phyloP scores from a whole-genome alignment of 2,797 vertebrate genomes.

The Pterois miles region DNA sequence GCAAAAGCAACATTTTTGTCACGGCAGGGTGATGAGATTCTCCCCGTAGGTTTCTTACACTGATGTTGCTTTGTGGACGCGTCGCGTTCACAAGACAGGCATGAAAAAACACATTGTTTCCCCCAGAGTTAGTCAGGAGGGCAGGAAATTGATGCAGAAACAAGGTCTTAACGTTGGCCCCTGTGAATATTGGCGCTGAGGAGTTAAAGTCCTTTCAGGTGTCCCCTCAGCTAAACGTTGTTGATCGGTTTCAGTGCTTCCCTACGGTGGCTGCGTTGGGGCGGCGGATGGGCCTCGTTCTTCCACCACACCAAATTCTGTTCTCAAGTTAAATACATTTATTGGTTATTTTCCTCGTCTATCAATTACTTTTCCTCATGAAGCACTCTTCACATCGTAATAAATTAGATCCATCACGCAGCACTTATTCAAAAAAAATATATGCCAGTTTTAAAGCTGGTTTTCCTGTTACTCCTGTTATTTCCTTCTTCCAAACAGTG shows the following conservation, averaged over 20 bases:
- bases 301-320: neutral
- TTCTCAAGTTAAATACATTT: neutral
- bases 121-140: conserved; percentile 12
- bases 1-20: conserved; percentile 77
- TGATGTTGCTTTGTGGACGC: conserved; percentile 57
- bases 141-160: conserved; percentile 53
- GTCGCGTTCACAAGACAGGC: conserved; percentile 22
- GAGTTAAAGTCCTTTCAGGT: conserved; percentile 49
- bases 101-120: conserved; percentile 62
- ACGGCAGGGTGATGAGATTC: conserved; percentile 73
- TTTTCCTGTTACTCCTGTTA: neutral
- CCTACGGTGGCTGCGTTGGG: neutral
- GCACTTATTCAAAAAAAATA: neutral
- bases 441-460: neutral
- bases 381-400: neutral
- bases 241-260: conserved; percentile 23
- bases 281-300: neutral
- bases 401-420: neutral
- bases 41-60: conserved; percentile 60
- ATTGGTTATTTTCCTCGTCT: neutral
- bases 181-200: conserved; percentile 61
- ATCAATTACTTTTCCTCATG: neutral
- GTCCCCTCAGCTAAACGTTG: conserved; percentile 42
- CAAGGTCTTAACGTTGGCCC: conserved; percentile 40
- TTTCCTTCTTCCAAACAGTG: neutral